Base-by-base conservation (phyloP, 2,888 invertebrate species). In the Arctia plantaginis region DNA sequence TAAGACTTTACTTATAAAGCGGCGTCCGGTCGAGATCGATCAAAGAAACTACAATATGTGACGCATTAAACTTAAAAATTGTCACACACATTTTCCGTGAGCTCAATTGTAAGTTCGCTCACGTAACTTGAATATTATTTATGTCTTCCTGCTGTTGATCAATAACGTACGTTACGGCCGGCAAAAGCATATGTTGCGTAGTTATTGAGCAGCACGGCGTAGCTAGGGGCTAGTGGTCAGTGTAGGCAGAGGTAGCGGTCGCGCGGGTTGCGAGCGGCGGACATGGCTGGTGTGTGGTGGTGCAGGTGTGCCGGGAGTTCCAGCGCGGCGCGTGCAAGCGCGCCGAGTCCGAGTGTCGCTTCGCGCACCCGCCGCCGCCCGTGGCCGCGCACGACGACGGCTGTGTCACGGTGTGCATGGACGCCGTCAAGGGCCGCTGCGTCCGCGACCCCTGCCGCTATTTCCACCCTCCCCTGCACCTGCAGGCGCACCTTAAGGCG, bases 391-490 rank as follows among this genome's bases (percentile, higher is more conserved):
- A 98, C 97, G 98, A 98, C 96, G 99, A 99, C 97, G 99, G 99
- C 98, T 98, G 98, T 97, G 99, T 99, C 97, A 99, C 99, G 97
- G 99, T 99, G 97, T 99, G 99, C 98, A 99, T 99, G 99, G 99
- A 99, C 98, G 99, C 98, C 97, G 98, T 99, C 97, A 98, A 98
- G 97, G 98, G 98, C 97, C 98, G 98, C 97, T 99, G 99, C 98
- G 98, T 98, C 97, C 98, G 99, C 97, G 99, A 99, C 97, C 98
- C 98, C 97, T 99, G 99, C 98, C 98, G 99, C 98, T 99, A 99
- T 98, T 99, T 99, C 98, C 99, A 99, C 98, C 99, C 99, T 97
- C 99, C 99, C 97, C 98, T 99, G 97, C 99, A 99, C 98, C 99
- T 99, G 97, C 98, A 98, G 98, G 98, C 98, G 97, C 98, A 98